A percentile compares a stretch with the other conserved stretches of the same genome.
Conservation (phyloP, 2,797 vertebrate genomes). For the Smutsia temminckii region DNA sequence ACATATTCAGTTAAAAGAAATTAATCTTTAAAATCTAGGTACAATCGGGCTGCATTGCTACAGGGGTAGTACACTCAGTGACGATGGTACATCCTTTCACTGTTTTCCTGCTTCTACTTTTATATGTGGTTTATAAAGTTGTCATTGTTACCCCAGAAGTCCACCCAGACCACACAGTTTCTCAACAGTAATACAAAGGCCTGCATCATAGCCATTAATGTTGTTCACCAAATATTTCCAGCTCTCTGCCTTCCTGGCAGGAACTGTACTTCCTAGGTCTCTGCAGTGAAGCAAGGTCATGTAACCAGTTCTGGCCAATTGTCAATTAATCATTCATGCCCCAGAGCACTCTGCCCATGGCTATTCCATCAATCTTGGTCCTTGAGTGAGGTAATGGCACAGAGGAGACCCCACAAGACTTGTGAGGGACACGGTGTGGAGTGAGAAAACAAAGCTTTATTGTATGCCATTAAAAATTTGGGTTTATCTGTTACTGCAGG, state of each 20-base stretch:
- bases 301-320: background rate
- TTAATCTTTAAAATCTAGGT: background rate
- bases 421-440: background rate
- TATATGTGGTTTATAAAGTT: background rate
- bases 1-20: background rate
- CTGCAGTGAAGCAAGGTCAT: background rate
- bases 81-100: background rate
- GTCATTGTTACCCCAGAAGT: background rate
- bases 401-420: background rate
- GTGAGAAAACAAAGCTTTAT: background rate
- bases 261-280: background rate
- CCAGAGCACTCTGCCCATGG: background rate
- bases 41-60: background rate
- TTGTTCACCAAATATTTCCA: background rate
- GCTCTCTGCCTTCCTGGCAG: background rate
- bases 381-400: background rate
- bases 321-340: background rate
- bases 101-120: background rate
- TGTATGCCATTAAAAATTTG: background rate
- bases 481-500: background rate
- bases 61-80: background rate
- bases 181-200: background rate
- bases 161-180: background rate
- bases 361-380: background rate
- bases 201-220: background rate